phyloP scores from a whole-genome alignment of 2,113 vertebrate species.

The Pogona vitticeps region DNA sequence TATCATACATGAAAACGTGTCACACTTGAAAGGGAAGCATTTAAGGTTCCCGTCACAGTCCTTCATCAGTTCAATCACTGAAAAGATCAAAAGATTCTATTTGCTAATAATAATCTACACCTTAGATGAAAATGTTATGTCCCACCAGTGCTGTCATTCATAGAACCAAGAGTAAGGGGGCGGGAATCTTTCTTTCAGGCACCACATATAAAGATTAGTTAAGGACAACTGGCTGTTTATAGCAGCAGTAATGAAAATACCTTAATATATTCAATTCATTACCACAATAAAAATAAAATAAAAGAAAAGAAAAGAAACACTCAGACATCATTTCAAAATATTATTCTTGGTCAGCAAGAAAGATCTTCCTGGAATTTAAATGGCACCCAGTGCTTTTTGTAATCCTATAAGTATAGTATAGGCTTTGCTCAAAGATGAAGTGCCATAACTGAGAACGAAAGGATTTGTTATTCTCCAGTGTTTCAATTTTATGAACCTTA shows the following conservation, averaged over 20 bases:
- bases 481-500: constrained; percentile 52
- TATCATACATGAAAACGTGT: constrained; percentile 39
- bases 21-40: constrained; percentile 32
- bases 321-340: constrained; percentile 11
- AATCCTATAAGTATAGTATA: constrained; percentile 39
- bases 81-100: constrained; percentile 50
- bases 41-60: constrained; percentile 26
- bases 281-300: neutral
- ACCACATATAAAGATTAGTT: neutral
- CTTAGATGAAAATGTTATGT: constrained; percentile 35
- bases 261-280: neutral
- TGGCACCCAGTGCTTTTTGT: constrained; percentile 28
- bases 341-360: constrained; percentile 47
- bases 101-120: constrained; percentile 47
- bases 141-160: constrained; percentile 37
- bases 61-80: constrained; percentile 37
- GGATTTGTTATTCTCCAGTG: constrained; percentile 55
- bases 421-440: constrained; percentile 45
- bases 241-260: neutral
- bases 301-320: too few species aligned
- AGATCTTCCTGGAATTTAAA: constrained; percentile 31
- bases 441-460: constrained; percentile 2
- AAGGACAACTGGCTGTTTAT: constrained; percentile 30
- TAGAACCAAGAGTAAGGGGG: constrained; percentile 29
- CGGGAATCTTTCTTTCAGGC: constrained; percentile 5